Base-by-base conservation (phyloP, 2,888 invertebrate genomes). In the Athetis lepigone region DNA sequence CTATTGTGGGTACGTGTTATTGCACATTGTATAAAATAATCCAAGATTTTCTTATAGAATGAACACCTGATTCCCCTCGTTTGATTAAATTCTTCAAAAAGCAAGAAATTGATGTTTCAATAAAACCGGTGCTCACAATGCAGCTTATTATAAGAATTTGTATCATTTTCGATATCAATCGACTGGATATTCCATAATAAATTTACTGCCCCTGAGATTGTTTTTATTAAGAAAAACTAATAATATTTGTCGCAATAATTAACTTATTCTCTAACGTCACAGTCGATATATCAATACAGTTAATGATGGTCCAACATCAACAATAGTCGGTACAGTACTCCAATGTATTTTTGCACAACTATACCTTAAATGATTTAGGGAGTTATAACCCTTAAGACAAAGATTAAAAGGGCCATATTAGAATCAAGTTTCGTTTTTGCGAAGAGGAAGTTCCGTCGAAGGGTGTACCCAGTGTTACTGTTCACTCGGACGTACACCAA, bases 401-500 rank as follows among this genome's bases (percentile, higher is more conserved):
- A 1, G 0, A 13, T 0, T 2, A 55, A 57, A 80, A 50, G 59
- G 46, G 5, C 29, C 52, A 40, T 43, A 58, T 70, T 70, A 1
- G 11, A 2, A 8, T 62, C 47, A 2, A 37, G 1, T 23, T 23
- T 40, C 11, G 0, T 1, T 18, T 16, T 11, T 46, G 19, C 8
- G 18, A 36, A 37, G 16, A 68, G n/a, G 13, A 58, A 70, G 47
- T 75, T 85, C 16, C 58, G 63, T 57, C 25, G 70, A 39, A 52
- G 65, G 74, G 66, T 82, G 84, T 87, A 79, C 75, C 51, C 70
- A 81, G 77, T 86, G 86, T 84, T 79, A 83, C 77, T 86, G 90
- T 69, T 87, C 85, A 87, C 76, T 93, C 92, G 93, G 81, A 90
- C 93, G 89, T 90, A 84, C 76, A 75, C 79, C 86, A 85, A 94